Conservation (phyloP, 2,888 invertebrate species). For the Gymnosoma rotundatum region DNA sequence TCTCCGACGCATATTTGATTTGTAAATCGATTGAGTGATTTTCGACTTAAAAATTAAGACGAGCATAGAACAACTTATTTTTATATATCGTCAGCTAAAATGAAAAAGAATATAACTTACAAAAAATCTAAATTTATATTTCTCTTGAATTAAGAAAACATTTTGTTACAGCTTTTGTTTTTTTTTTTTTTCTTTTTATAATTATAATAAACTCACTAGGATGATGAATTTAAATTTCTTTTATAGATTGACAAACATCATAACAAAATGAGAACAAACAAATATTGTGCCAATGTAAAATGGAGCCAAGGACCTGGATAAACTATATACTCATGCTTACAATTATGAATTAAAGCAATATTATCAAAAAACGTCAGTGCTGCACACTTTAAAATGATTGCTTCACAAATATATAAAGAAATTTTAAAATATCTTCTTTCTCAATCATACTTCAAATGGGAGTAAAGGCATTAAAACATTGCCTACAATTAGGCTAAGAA, state of each 20-base stretch:
- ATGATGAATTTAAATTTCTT: neutral
- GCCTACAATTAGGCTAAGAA: slow-evolving; percentile 46
- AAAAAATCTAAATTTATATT: too few species aligned
- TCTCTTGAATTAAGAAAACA: too few species aligned
- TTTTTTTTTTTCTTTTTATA: neutral
- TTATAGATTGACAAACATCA: neutral
- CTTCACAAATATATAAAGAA: slow-evolving; percentile 7
- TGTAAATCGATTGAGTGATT: too few species aligned
- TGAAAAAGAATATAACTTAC: too few species aligned
- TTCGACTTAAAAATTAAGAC: too few species aligned
- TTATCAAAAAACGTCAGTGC: neutral
- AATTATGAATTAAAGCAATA: neutral
- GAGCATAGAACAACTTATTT: too few species aligned
- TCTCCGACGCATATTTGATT: too few species aligned
- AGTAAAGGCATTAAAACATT: slow-evolving; percentile 26
- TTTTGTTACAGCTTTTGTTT: too few species aligned
- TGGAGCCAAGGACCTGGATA: neutral
- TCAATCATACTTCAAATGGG: neutral
- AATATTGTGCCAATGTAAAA: slow-evolving; percentile 36
- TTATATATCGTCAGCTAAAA: too few species aligned
- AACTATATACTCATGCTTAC: too few species aligned
- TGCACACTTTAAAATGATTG: neutral
- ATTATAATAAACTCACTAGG: neutral
- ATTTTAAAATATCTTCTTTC: neutral
- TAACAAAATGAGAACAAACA: slow-evolving; percentile 2